These are phyloP conservation scores for Aelia acuminata DNA, from an alignment of 2,888 invertebrate genomes.

Conservation along the genomic window DNA sequence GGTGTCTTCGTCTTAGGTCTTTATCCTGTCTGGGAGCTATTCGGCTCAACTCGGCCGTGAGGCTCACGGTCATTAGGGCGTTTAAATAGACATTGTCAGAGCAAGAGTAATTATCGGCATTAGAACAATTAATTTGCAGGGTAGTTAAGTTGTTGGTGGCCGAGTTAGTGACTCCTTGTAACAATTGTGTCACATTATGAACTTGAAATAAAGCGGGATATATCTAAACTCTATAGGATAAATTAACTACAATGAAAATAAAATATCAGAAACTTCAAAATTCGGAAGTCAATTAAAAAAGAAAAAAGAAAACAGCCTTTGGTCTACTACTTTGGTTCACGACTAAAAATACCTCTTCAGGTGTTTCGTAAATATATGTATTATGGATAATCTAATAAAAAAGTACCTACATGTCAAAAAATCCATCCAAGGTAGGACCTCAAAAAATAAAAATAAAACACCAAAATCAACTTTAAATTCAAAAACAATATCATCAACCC, in stretches of 20 bases:
- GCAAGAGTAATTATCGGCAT: conserved; percentile 7
- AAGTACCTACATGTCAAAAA: no score
- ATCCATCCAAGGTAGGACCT: no score
- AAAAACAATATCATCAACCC: no score
- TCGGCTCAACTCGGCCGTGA: conserved; percentile 25
- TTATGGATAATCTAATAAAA: no score
- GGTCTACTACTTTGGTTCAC: no score
- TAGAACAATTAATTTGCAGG: conserved; percentile 3
- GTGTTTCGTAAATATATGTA: no score
- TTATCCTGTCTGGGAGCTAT: background rate
- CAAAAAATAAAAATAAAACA: no score
- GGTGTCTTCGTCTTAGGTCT: conserved; percentile 36
- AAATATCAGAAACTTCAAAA: no score
- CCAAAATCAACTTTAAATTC: no score
- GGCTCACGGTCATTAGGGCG: conserved; percentile 15
- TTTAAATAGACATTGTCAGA: conserved; percentile 1
- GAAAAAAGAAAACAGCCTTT: no score
- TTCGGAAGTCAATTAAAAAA: no score
- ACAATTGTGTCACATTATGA: background rate
- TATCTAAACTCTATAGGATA: background rate
- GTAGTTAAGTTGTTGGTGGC: conserved; percentile 3
- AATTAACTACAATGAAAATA: background rate
- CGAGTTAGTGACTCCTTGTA: background rate
- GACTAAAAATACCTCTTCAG: no score
- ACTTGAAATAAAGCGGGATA: background rate